Evolutionary conservation across 2,113 vertebrate species (phyloP).

Genomic region (Saguinus midas): DNA sequence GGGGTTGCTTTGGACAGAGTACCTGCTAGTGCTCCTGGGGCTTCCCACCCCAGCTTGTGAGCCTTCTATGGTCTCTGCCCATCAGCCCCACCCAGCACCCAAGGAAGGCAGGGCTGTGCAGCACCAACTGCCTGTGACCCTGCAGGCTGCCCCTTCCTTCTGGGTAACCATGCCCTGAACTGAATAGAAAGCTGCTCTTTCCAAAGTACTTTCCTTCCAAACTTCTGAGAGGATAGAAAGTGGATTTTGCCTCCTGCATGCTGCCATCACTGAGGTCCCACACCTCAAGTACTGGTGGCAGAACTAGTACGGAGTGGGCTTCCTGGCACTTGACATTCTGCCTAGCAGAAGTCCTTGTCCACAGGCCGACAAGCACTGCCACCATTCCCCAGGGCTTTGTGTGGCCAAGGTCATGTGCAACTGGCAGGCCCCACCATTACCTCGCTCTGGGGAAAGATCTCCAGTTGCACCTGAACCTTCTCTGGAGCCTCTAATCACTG

Average conservation of each 20-base stretch:
- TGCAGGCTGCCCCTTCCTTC: accelerated
- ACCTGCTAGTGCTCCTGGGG: neutral
- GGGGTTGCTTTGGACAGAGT: neutral
- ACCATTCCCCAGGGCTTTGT: neutral
- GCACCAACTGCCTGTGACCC: accelerated
- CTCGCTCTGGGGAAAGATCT: accelerated
- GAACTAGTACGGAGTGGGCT: neutral
- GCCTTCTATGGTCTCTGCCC: neutral
- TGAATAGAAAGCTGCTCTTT: neutral
- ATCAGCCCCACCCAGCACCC: neutral
- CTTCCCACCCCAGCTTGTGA: neutral
- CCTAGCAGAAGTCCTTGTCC: neutral
- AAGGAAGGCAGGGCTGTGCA: neutral
- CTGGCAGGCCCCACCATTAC: neutral
- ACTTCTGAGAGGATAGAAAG: neutral
- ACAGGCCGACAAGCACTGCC: neutral
- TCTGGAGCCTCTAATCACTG: neutral
- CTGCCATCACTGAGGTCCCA: neutral
- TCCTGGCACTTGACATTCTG: neutral
- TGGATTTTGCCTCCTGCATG: neutral
- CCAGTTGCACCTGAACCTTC: neutral
- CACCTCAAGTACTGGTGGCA: neutral
- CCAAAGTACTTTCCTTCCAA: neutral
- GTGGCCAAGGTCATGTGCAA: neutral
- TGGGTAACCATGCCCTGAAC: neutral